Percentiles rank a stretch among this genome's conserved stretches.
These are phyloP conservation scores for Artibeus jamaicensis DNA, from an alignment of 2,797 vertebrate genomes.

Conservation along the genomic window DNA sequence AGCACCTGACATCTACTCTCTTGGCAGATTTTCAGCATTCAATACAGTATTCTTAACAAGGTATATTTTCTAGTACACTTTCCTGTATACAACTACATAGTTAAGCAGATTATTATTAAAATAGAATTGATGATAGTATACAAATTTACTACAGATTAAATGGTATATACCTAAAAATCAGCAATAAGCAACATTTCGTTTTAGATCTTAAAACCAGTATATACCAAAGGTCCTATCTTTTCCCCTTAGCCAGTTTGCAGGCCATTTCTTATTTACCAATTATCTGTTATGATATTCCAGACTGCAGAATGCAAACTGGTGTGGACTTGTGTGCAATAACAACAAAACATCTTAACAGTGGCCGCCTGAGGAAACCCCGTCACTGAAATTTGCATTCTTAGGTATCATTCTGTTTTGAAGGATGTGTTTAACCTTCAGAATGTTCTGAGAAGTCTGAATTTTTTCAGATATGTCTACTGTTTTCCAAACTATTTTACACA, in stretches of 20 bases:
- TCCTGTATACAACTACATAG: neutral
- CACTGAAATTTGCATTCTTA: neutral
- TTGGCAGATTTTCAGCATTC: neutral
- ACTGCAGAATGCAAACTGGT: neutral
- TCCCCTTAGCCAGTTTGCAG: neutral
- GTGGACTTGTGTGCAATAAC: neutral
- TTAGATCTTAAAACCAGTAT: neutral
- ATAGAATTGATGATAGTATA: neutral
- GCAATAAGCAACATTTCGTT: neutral
- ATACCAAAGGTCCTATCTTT: neutral
- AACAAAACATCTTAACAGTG: neutral
- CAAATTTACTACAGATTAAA: neutral
- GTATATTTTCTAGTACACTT: neutral
- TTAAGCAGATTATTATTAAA: slow-evolving; percentile 1
- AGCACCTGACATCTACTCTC: neutral
- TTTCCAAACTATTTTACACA: neutral
- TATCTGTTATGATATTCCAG: neutral
- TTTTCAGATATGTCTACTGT: neutral
- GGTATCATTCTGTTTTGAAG: neutral
- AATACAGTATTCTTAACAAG: neutral
- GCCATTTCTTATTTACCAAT: neutral
- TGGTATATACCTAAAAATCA: neutral
- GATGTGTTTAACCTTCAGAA: neutral
- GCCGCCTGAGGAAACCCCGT: neutral
- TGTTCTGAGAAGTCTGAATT: neutral